A percentile compares a stretch with the other conserved stretches of the same genome.
Conservation (phyloP, 2,888 invertebrate species). For the Capitulum mitella region DNA sequence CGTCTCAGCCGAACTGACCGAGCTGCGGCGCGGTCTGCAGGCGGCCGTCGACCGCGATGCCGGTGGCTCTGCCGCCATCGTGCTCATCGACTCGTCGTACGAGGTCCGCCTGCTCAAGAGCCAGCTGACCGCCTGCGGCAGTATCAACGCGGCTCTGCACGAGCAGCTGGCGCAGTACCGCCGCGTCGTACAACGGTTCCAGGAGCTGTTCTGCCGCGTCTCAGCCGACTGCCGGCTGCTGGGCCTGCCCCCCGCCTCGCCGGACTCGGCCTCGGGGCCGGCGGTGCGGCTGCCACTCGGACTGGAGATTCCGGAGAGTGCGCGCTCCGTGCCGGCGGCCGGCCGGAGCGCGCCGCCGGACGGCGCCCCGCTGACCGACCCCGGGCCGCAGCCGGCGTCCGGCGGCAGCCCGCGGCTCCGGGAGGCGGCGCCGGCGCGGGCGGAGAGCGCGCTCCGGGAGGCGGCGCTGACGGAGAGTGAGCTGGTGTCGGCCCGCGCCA, state of each 20-base stretch:
- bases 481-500: not conserved
- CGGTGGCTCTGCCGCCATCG: not conserved
- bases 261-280: not conserved
- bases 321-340: too few species aligned
- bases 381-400: too few species aligned
- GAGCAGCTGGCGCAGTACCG: not conserved
- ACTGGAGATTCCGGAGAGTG: too few species aligned
- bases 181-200: not conserved
- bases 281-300: not conserved
- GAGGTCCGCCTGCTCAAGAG: not conserved
- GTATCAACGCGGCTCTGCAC: constrained; percentile 1
- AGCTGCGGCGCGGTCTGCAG: not conserved
- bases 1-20: not conserved
- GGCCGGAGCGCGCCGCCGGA: too few species aligned
- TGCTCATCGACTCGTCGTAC: constrained; percentile 2
- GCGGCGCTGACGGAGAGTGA: not conserved
- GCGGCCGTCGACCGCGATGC: not conserved
- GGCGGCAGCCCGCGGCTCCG: not conserved
- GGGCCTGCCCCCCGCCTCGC: not conserved
- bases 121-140: not conserved
- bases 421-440: too few species aligned
- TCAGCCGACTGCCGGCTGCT: not conserved
- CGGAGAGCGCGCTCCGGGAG: not conserved
- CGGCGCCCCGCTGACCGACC: too few species aligned
- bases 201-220: not conserved